phyloP scores from a whole-genome alignment of 2,888 invertebrate species.

The Biston stratarius region DNA sequence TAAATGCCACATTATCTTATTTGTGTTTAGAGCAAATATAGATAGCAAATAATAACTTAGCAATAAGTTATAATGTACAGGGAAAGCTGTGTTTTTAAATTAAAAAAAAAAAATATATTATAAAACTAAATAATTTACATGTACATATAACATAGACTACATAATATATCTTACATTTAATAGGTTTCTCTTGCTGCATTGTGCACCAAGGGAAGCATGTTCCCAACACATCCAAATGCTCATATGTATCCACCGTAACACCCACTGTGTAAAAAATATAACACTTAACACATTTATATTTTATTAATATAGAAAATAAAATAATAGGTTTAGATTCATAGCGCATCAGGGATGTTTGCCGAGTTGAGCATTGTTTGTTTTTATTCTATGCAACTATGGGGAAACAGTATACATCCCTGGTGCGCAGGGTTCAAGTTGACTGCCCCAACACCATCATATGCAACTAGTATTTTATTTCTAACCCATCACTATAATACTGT shows the following conservation, averaged over 20 bases:
- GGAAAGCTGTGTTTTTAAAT: constrained; percentile 2
- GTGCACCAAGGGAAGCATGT: constrained; percentile 93
- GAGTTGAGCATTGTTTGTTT: too few relatives aligned
- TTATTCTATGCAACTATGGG: too few relatives aligned
- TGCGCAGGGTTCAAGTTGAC: too few relatives aligned
- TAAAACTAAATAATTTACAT: constrained; percentile 2
- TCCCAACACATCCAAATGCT: constrained; percentile 91
- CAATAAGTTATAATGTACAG: constrained; percentile 6
- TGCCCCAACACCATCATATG: too few relatives aligned
- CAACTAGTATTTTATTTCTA: too few relatives aligned
- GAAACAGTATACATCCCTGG: too few relatives aligned
- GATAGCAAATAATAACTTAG: constrained; percentile 10
- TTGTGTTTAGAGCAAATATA: background rate
- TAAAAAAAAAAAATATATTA: background rate
- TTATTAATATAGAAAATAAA: background rate
- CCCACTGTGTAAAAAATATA: constrained; percentile 73
- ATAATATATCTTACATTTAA: constrained; percentile 70
- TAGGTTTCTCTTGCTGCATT: constrained; percentile 75
- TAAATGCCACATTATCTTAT: background rate
- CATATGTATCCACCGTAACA: constrained; percentile 90
- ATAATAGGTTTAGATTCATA: too few relatives aligned
- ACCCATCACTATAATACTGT: too few relatives aligned
- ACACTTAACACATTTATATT: background rate
- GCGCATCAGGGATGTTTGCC: too few relatives aligned
- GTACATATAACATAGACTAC: constrained; percentile 22